phyloP scores from a whole-genome alignment of 2,797 vertebrate genomes.

The Babyrousa celebensis region DNA sequence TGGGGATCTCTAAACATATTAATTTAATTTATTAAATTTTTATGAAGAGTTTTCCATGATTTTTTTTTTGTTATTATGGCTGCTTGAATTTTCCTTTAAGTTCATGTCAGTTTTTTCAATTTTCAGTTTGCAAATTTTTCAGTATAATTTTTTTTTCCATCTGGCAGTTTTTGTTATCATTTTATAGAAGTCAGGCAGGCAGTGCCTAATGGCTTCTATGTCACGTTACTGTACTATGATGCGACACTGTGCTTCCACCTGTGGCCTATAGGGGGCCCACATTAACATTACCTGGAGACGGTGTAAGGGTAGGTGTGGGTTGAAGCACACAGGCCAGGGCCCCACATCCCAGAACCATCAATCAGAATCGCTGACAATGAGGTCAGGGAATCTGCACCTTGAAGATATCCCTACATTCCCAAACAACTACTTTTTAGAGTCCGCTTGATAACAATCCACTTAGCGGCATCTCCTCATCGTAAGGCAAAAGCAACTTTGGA shows the following conservation, averaged over 20 bases:
- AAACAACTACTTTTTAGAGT: background rate
- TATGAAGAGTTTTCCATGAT: background rate
- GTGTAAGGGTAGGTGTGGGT: accelerated
- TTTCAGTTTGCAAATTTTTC: background rate
- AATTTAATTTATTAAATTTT: constrained; percentile 62
- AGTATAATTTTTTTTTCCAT: background rate
- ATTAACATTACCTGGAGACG: background rate
- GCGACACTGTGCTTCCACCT: accelerated
- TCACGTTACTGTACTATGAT: accelerated
- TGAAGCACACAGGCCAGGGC: background rate
- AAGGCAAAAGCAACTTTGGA: constrained; percentile 38
- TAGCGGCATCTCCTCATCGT: background rate
- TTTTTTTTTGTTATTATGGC: constrained; percentile 9
- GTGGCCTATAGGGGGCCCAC: background rate
- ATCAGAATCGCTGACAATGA: background rate
- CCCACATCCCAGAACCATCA: background rate
- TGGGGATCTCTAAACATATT: background rate
- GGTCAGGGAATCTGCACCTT: background rate
- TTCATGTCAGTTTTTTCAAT: background rate
- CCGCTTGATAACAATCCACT: background rate
- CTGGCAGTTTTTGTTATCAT: background rate
- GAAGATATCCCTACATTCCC: background rate
- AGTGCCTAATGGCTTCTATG: accelerated
- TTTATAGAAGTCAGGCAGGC: background rate
- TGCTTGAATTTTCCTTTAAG: background rate